phyloP scores from a whole-genome alignment of 2,888 invertebrate genomes.

The Seira ritae region DNA sequence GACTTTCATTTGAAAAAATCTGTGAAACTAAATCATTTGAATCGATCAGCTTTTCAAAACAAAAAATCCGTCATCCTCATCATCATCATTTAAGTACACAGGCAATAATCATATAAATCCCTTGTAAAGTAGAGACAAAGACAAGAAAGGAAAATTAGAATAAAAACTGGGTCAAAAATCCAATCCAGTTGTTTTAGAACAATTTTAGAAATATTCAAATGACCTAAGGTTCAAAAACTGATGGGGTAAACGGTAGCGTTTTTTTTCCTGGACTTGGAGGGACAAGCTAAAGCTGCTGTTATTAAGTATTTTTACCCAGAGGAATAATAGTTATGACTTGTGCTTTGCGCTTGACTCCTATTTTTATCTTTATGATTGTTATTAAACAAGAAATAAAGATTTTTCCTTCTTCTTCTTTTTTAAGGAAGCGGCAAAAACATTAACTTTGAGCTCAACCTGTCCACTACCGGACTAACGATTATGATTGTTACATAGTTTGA shows the following conservation, averaged over 20 bases:
- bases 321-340: constrained; percentile 38
- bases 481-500: too few relatives aligned
- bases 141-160: constrained; percentile 24
- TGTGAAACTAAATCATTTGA: neutral
- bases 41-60: constrained; percentile 21
- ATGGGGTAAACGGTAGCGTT: neutral
- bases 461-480: neutral
- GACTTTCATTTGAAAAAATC: neutral
- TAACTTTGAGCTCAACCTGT: neutral
- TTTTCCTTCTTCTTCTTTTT: neutral
- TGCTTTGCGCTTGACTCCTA: constrained; percentile 38
- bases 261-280: constrained; percentile 7
- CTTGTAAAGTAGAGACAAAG: constrained; percentile 2
- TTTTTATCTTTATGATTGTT: constrained; percentile 14
- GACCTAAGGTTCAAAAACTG: constrained; percentile 32
- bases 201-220: constrained; percentile 49
- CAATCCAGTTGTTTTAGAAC: constrained; percentile 5
- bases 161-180: constrained; percentile 41
- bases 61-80: neutral
- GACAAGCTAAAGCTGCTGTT: constrained; percentile 30
- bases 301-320: neutral
- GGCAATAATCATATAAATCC: constrained; percentile 33
- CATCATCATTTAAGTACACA: constrained; percentile 31
- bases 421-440: neutral
- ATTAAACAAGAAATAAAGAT: constrained; percentile 16